Conservation (phyloP, 2,113 vertebrate genomes). For the Zosterops borbonicus region DNA sequence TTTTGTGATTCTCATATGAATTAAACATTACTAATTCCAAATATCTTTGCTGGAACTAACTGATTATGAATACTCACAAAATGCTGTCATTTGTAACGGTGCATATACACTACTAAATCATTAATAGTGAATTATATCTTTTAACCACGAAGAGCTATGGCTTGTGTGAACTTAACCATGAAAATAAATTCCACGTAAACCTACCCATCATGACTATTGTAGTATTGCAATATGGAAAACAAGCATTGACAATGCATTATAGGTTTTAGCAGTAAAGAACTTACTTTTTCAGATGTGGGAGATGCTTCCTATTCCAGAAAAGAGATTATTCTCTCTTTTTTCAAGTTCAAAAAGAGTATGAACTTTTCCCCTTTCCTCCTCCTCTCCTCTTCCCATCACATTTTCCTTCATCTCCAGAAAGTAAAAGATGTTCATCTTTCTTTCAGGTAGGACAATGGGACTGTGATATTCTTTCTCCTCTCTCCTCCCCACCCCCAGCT, state of each 20-base stretch:
- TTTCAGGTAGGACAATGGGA: background rate
- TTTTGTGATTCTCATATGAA: background rate
- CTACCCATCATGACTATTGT: background rate
- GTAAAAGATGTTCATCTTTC: background rate
- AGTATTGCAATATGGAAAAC: background rate
- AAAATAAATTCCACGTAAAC: background rate
- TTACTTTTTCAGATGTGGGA: background rate
- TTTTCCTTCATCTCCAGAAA: background rate
- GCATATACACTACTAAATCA: background rate
- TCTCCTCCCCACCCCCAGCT: background rate
- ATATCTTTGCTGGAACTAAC: background rate
- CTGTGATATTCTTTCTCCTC: background rate
- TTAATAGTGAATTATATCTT: background rate
- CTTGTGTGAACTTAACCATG: background rate
- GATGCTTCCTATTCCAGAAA: background rate
- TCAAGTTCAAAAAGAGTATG: background rate
- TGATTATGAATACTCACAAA: background rate
- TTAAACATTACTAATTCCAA: background rate
- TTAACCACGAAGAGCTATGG: background rate
- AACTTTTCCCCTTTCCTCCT: background rate
- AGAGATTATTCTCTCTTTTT: background rate
- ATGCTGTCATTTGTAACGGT: background rate
- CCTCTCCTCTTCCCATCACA: background rate
- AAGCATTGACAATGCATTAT: background rate
- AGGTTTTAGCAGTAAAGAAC: background rate